A percentile compares a stretch with the other conserved stretches of the same genome.
Conservation (phyloP, 2,797 vertebrate species). For the Poecilia gillii region DNA sequence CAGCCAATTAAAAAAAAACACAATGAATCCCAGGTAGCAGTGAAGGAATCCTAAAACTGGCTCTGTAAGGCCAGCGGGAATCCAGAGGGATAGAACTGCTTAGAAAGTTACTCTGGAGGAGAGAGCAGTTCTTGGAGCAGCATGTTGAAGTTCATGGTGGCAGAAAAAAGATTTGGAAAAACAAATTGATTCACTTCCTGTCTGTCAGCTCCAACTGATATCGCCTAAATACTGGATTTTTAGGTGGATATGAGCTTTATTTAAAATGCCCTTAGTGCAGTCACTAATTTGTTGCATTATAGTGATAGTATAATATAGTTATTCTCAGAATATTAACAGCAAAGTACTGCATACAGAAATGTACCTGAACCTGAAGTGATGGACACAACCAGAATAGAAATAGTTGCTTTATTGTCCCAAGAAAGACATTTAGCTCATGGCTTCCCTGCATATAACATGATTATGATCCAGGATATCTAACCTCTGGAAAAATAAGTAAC, state of each 20-base stretch:
- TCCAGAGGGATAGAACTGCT: not conserved
- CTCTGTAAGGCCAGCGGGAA: not conserved
- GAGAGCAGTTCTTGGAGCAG: not conserved
- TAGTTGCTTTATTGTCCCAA: not conserved
- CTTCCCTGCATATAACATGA: not conserved
- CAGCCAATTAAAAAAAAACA: not conserved
- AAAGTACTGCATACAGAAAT: not conserved
- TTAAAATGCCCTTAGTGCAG: not conserved
- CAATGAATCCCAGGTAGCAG: not conserved
- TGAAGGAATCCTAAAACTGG: not conserved
- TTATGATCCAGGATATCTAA: not conserved
- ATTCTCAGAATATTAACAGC: not conserved
- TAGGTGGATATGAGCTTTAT: slow-evolving; percentile 15
- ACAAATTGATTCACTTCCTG: not conserved
- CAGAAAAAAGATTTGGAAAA: not conserved
- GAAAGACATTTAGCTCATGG: not conserved
- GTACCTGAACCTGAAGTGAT: not conserved
- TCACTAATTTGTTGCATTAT: not conserved
- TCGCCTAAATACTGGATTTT: slow-evolving; percentile 11
- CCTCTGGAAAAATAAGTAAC: not conserved
- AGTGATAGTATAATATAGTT: not conserved
- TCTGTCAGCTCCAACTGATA: not conserved
- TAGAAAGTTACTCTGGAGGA: slow-evolving; percentile 2
- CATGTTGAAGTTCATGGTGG: not conserved
- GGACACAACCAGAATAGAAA: not conserved